These are phyloP conservation scores for Emydoidea blandingii DNA, from an alignment of 2,797 vertebrate genomes.

Conservation along the genomic window DNA sequence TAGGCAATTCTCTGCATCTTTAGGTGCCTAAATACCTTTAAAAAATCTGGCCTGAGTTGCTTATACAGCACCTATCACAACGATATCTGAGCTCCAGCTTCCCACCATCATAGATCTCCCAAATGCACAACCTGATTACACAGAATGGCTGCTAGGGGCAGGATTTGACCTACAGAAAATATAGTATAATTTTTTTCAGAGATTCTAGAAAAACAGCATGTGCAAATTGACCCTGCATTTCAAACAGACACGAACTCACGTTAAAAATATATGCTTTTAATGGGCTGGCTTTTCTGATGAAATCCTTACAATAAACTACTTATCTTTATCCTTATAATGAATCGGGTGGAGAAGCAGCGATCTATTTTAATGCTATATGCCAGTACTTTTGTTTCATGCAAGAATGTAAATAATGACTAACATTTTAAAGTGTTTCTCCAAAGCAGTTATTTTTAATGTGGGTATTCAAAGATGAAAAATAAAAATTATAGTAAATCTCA, in stretches of 20 bases:
- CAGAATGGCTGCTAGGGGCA: background rate
- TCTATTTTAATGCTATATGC: background rate
- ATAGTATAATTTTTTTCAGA: background rate
- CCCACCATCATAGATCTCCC: fast-evolving
- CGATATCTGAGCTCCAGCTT: background rate
- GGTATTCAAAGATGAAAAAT: constrained; percentile 5
- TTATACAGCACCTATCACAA: background rate
- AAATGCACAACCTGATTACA: background rate
- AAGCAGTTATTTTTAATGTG: background rate
- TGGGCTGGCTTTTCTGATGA: background rate
- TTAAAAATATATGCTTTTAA: background rate
- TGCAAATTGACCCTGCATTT: background rate
- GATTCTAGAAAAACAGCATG: background rate
- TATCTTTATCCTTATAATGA: background rate
- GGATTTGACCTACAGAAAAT: background rate
- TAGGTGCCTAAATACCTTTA: background rate
- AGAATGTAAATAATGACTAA: background rate
- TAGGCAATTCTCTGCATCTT: background rate
- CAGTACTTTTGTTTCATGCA: background rate
- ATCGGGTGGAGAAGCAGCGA: background rate
- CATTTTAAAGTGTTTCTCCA: background rate
- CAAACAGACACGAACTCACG: background rate
- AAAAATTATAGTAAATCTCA: background rate
- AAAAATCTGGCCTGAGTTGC: background rate
- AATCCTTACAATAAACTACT: background rate